A percentile compares a stretch with the other conserved stretches of the same genome.
phyloP scores from a whole-genome alignment of 2,888 invertebrate species.

The Brachyptera risi region DNA sequence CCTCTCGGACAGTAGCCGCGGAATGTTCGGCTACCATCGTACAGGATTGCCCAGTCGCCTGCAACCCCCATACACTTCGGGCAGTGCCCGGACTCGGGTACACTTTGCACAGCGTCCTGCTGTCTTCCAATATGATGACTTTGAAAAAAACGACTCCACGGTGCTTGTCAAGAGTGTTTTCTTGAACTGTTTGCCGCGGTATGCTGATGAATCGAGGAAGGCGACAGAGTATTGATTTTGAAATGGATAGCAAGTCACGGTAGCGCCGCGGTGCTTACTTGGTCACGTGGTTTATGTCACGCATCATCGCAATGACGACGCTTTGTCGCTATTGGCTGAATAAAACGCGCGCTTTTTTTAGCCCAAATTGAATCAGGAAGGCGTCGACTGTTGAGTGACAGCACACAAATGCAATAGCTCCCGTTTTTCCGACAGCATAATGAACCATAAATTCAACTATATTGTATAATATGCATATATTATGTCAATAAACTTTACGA shows the following conservation, averaged over 20 bases:
- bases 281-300: neutral
- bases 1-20: constrained; percentile 44
- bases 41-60: constrained; percentile 67
- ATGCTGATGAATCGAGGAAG: neutral
- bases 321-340: too few species aligned
- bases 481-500: too few species aligned
- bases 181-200: neutral
- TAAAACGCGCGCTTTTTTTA: too few species aligned
- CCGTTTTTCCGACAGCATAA: too few species aligned
- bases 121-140: constrained; percentile 32
- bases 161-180: neutral
- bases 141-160: neutral
- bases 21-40: constrained; percentile 65
- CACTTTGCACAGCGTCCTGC: constrained; percentile 54
- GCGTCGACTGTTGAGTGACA: too few species aligned
- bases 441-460: too few species aligned
- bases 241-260: too few species aligned
- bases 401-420: too few species aligned
- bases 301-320: too few species aligned
- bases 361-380: too few species aligned
- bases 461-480: too few species aligned
- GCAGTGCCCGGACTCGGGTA: constrained; percentile 85
- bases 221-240: neutral
- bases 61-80: constrained; percentile 84
- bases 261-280: neutral